Evolutionary conservation across 64 coral and sea anemone genomes (phyloP).

Genomic region (Pocillopora verrucosa): DNA sequence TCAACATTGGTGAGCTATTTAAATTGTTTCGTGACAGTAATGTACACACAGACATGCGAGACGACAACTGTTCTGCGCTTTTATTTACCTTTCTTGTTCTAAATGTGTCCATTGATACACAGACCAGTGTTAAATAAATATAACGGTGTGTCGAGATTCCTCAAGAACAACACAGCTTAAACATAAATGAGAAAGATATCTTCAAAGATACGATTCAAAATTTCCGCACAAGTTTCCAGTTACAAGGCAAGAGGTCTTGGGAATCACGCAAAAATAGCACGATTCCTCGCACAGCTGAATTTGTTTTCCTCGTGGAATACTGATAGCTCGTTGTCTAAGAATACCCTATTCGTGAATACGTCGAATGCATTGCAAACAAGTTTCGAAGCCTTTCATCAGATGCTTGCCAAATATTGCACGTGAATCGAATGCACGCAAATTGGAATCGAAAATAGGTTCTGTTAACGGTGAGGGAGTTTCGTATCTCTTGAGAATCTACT

Average conservation of each 20-base stretch:
- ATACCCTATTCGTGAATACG: no score
- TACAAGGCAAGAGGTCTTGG: neutral
- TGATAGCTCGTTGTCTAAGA: neutral
- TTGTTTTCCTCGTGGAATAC: neutral
- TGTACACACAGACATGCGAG: neutral
- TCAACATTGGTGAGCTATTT: slow-evolving; percentile 88
- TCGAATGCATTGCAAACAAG: no score
- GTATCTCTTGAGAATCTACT: neutral
- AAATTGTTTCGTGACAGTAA: neutral
- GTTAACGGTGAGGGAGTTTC: neutral
- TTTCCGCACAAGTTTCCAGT: neutral
- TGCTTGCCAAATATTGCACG: slow-evolving; percentile 11
- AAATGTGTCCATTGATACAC: neutral
- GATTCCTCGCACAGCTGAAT: neutral
- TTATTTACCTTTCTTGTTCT: neutral
- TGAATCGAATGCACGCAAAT: neutral
- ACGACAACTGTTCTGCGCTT: neutral
- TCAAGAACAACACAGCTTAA: neutral
- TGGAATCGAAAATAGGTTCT: neutral
- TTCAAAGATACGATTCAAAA: neutral
- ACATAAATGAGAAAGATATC: neutral
- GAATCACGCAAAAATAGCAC: slow-evolving; percentile 15
- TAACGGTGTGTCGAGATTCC: neutral
- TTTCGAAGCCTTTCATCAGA: no score
- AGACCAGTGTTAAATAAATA: slow-evolving; percentile 23